Evolutionary conservation across 2,888 invertebrate species (phyloP), one percentile per base, ranked within the genome.

Genomic region (Ophonus ardosiacus): DNA sequence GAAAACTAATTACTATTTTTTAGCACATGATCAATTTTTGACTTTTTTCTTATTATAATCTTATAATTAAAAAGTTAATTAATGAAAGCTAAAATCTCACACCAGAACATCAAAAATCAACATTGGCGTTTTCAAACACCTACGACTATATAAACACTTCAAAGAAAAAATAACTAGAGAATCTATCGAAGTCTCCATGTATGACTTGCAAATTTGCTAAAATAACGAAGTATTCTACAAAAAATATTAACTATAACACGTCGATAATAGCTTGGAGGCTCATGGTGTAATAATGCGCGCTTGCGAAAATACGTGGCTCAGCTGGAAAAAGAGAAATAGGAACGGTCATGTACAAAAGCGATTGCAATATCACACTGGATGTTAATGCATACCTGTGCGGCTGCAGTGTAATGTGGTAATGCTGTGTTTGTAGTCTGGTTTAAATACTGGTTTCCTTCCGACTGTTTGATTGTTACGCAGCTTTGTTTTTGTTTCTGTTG

Each of bases 171-270:
- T 38, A 40, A 24, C 24, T 15, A 15, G 68, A 59, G 0, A 4
- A 38, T 38, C 15, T n/a, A 31, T 65, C 24, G 61, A 61, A 61
- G 61, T 61, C 61, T 8, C 61, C 61, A 61, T 18, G 18, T 51
- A 82, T 82, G 71, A 82, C 82, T 82, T 82, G 82, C 82, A 82
- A 71, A 82, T 82, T 71, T 31, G 21, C 71, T 21, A 57, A 6
- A 38, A 51, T 82, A 82, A 82, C 71, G 82, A 82, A 82, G 71
- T 82, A 43, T 59, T 17, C 43, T 43, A 21, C 38, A 81, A 81
- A 61, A 81, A 43, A 63, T 63, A 81, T 63, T 61, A 63, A 81
- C 57, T 51, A 68, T 82, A 71, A 24, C 71, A 82, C 71, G 56
- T 82, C 82, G 82, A 82, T 82, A 82, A 57, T 68, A 71, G 68